A percentile compares a stretch with the other conserved stretches of the same genome.
Evolutionary conservation across 30 jellyfish, hydroid and myxozoan species (phyloP).

Genomic region (Mastigias papua): DNA sequence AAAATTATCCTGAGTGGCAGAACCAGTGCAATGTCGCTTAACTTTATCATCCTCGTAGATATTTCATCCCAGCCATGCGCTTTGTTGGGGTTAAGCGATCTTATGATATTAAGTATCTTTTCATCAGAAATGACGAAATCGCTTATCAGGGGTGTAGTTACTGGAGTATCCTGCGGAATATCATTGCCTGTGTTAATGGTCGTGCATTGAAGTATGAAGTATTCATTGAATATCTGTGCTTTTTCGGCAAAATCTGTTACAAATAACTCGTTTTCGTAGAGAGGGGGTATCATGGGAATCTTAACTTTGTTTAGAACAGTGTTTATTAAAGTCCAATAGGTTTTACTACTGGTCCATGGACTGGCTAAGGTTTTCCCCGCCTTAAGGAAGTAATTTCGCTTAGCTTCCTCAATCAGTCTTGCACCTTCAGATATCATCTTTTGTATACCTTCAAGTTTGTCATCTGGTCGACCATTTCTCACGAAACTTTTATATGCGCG

Average conservation of each 20-base stretch:
- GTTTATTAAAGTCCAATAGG: slow-evolving; percentile 76
- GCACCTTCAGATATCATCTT: slow-evolving; percentile 64
- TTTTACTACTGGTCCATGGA: slow-evolving; percentile 70
- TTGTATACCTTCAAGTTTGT: slow-evolving; percentile 47
- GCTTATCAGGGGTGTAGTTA: slow-evolving; percentile 29
- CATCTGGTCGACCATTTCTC: slow-evolving; percentile 62
- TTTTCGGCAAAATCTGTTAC: slow-evolving; percentile 77
- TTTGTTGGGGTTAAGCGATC: no score
- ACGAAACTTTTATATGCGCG: slow-evolving; percentile 44
- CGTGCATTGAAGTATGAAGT: slow-evolving; percentile 70
- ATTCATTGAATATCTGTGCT: slow-evolving; percentile 67
- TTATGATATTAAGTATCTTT: slow-evolving; percentile 53
- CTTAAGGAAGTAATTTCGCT: slow-evolving; percentile 57
- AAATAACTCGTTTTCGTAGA: slow-evolving; percentile 57
- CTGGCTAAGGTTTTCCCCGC: slow-evolving; percentile 68
- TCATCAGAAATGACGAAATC: slow-evolving; percentile 56
- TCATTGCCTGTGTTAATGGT: slow-evolving; percentile 72
- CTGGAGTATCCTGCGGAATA: slow-evolving; percentile 50
- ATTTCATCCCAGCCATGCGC: slow-evolving; percentile 81
- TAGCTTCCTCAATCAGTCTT: slow-evolving; percentile 63
- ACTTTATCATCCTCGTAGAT: slow-evolving; percentile 47
- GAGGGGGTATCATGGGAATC: slow-evolving; percentile 75
- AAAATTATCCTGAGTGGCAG: slow-evolving; percentile 49
- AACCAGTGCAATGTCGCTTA: slow-evolving; percentile 59
- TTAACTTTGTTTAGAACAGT: slow-evolving; percentile 69